Conservation (phyloP, 2,113 vertebrate genomes). For the Malurus cyaneus region DNA sequence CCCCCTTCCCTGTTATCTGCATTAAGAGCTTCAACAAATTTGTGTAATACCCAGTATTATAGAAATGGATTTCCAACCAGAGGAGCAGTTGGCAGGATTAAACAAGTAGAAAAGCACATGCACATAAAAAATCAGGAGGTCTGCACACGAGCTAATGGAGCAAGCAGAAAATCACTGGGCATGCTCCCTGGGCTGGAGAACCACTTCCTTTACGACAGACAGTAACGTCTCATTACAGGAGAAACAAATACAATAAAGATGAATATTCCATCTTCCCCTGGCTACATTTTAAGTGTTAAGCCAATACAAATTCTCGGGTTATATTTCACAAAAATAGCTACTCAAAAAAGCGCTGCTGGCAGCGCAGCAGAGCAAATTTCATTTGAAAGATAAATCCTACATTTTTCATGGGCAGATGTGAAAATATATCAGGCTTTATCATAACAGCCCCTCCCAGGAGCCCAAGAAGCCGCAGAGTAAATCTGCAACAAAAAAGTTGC, state of each 20-base stretch:
- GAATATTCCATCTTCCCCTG: constrained; percentile 30
- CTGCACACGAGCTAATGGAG: constrained; percentile 34
- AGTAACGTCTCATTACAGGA: constrained; percentile 11
- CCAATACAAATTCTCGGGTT: constrained; percentile 28
- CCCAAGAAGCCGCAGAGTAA: background rate
- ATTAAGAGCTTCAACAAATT: constrained; percentile 50
- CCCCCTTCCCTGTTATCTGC: background rate
- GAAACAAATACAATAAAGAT: constrained; percentile 46
- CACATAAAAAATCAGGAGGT: constrained; percentile 38
- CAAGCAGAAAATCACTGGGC: constrained; percentile 30
- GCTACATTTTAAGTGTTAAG: constrained; percentile 14
- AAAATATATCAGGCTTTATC: background rate
- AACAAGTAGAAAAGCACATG: constrained; percentile 41
- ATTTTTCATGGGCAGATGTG: background rate
- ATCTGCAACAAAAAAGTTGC: background rate
- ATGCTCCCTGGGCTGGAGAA: background rate
- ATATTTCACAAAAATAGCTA: constrained; percentile 43
- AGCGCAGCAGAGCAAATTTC: background rate
- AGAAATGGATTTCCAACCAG: constrained; percentile 53
- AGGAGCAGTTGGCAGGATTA: constrained; percentile 59
- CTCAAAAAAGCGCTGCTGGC: constrained; percentile 10
- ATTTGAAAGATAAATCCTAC: constrained; percentile 27
- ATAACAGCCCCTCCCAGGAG: background rate
- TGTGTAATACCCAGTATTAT: constrained; percentile 39
- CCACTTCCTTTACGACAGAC: background rate